These are phyloP conservation scores for Melikaiella ostensackeni DNA, from an alignment of 2,888 invertebrate genomes.

Conservation along the genomic window DNA sequence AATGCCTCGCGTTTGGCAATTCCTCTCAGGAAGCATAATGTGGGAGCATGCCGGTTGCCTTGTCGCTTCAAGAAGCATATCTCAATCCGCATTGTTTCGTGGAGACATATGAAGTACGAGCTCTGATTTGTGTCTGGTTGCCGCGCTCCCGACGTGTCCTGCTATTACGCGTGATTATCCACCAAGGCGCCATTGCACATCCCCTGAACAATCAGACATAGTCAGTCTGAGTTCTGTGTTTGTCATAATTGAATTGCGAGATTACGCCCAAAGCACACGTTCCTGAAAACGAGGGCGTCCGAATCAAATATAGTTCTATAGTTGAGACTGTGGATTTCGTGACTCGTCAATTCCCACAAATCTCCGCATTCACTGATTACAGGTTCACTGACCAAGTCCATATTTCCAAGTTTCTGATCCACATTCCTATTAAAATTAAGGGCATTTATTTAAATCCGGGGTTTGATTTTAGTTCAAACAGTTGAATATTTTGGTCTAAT, in stretches of 20 bases:
- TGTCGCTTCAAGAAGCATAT: constrained; percentile 51
- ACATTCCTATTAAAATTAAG: not conserved
- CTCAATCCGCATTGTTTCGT: constrained; percentile 54
- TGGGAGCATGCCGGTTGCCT: constrained; percentile 48
- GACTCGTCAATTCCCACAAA: not conserved
- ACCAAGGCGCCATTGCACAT: constrained; percentile 45
- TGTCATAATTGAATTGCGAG: not conserved
- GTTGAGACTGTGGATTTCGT: not conserved
- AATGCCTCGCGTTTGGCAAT: constrained; percentile 50
- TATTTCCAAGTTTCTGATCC: not conserved
- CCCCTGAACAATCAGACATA: constrained; percentile 5
- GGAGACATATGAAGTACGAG: constrained; percentile 52
- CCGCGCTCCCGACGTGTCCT: constrained; percentile 50
- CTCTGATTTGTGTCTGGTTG: constrained; percentile 52
- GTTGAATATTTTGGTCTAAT: too few species aligned
- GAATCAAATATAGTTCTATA: not conserved
- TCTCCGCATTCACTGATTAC: not conserved
- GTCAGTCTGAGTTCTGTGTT: not conserved
- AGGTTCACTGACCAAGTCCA: not conserved
- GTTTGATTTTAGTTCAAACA: too few species aligned
- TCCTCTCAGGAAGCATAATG: constrained; percentile 45
- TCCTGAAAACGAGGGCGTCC: not conserved
- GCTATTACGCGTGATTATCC: constrained; percentile 53
- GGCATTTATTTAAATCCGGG: too few species aligned
- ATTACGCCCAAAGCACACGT: not conserved